These are phyloP conservation scores for Albula glossodonta DNA, from an alignment of 2,113 vertebrate species.

Conservation along the genomic window DNA sequence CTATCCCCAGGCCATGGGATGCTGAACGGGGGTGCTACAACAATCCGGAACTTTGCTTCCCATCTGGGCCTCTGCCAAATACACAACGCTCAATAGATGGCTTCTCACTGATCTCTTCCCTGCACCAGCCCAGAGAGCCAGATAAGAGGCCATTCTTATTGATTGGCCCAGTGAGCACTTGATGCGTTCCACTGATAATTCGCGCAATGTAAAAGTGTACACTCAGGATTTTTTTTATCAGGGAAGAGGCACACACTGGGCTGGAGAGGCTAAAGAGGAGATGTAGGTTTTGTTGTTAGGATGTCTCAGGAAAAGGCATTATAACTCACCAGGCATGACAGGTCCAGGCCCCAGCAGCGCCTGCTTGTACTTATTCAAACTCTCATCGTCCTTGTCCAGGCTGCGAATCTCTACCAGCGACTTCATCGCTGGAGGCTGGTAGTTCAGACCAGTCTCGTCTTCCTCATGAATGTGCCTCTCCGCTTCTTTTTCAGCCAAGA, in stretches of 20 bases:
- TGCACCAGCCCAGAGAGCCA: not conserved
- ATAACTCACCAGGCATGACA: conserved; percentile 61
- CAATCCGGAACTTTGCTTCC: not conserved
- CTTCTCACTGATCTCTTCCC: no score
- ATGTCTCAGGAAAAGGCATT: not conserved
- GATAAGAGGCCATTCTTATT: not conserved
- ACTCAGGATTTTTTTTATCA: not conserved
- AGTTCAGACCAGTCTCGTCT: conserved; percentile 79
- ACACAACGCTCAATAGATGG: no score
- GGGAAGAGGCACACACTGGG: not conserved
- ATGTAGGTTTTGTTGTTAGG: not conserved
- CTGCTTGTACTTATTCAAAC: conserved; percentile 89
- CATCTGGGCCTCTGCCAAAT: no score
- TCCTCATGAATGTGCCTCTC: conserved; percentile 67
- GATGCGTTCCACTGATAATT: not conserved
- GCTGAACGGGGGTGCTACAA: not conserved
- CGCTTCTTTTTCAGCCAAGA: conserved; percentile 84
- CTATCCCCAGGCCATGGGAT: not conserved
- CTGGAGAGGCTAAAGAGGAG: not conserved
- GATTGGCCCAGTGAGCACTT: not conserved
- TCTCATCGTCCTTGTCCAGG: conserved; percentile 86
- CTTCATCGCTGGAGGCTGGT: conserved; percentile 83
- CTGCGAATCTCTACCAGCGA: conserved; percentile 84
- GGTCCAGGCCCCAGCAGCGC: conserved; percentile 78
- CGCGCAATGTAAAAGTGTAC: not conserved